phyloP scores from a whole-genome alignment of 1,140 invertebrate genomes.

The Meloidogyne floridensis region DNA sequence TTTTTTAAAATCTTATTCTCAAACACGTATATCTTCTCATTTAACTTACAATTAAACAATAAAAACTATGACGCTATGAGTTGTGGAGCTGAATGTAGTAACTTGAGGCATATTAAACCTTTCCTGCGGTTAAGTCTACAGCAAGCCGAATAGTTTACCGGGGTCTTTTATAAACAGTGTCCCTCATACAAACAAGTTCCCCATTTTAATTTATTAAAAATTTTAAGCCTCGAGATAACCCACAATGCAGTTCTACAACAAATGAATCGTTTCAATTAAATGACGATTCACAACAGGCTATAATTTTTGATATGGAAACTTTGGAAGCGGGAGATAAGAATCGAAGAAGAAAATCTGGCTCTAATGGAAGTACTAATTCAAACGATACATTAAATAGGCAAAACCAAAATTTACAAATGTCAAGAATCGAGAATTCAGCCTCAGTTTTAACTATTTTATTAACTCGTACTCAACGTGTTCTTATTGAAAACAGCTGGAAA shows the following conservation, averaged over 20 bases:
- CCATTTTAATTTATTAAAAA: no score
- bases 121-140: no score
- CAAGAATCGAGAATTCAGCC: conserved; percentile 25
- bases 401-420: conserved; percentile 15
- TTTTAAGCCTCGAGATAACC: background rate
- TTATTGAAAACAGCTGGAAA: conserved; percentile 54
- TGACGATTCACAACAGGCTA: background rate
- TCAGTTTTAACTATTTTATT: conserved; percentile 34
- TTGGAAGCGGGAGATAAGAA: background rate
- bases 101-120: no score
- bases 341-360: background rate
- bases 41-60: no score
- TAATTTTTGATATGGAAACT: background rate
- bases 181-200: no score
- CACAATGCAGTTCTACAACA: background rate
- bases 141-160: no score
- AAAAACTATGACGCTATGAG: no score
- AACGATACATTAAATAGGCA: background rate
- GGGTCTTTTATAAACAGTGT: no score
- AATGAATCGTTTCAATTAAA: background rate
- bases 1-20: no score
- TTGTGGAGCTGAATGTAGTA: no score
- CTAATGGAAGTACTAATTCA: no score
- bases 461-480: conserved; percentile 40
- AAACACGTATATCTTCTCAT: no score